Conservation (phyloP, 92 coral and sea anemone genomes). For the Hydrozoanthus gracilis region DNA sequence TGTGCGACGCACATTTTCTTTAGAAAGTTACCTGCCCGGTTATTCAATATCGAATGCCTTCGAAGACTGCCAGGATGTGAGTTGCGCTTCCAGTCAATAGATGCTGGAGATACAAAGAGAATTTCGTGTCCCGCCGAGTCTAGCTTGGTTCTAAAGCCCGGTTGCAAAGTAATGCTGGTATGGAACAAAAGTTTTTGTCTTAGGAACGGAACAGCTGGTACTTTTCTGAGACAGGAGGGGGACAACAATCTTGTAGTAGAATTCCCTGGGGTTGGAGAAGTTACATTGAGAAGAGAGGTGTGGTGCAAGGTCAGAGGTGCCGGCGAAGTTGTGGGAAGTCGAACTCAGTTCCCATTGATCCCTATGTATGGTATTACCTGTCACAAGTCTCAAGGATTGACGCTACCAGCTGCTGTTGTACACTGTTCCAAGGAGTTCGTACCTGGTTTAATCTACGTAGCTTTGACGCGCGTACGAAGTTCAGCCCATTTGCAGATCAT, state of each 20-base stretch:
- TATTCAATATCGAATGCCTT: neutral
- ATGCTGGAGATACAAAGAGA: neutral
- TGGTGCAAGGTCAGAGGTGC: slow-evolving; percentile 7
- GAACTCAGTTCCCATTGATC: neutral
- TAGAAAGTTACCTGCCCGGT: neutral
- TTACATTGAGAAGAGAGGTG: neutral
- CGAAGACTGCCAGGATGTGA: neutral
- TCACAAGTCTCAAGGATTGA: neutral
- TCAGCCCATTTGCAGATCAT: slow-evolving; percentile 18
- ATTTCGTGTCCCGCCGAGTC: slow-evolving; percentile 27
- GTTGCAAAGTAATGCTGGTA: slow-evolving; percentile 5
- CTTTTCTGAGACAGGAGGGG: slow-evolving; percentile 3
- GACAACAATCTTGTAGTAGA: slow-evolving; percentile 6
- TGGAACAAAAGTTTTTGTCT: neutral
- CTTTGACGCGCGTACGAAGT: slow-evolving; percentile 28
- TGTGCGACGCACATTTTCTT: neutral
- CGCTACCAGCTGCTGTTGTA: neutral
- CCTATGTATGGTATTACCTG: neutral
- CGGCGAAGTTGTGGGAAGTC: slow-evolving; percentile 1
- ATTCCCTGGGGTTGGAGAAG: slow-evolving; percentile 8
- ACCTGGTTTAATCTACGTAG: neutral
- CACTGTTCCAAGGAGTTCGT: slow-evolving; percentile 5
- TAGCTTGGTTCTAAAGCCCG: neutral
- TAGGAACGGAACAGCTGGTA: neutral
- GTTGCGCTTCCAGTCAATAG: neutral